These are phyloP conservation scores for Nomada lathburiana DNA, from an alignment of 2,888 invertebrate genomes.

Conservation along the genomic window DNA sequence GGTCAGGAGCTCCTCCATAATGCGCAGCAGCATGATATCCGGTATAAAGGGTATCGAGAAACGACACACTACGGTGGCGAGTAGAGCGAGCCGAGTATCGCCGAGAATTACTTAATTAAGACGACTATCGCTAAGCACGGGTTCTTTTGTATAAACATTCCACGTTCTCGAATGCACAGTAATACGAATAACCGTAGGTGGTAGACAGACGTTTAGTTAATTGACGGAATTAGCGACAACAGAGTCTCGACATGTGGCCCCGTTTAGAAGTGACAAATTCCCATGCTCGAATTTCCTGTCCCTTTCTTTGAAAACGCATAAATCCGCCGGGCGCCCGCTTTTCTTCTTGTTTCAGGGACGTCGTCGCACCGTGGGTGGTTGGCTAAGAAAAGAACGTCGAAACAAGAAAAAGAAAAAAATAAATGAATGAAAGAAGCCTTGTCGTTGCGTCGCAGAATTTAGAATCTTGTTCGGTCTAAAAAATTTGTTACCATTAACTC, in stretches of 20 bases:
- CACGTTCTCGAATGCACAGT: slow-evolving; percentile 5
- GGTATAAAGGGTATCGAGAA: slow-evolving; percentile 25
- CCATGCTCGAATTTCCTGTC: slow-evolving; percentile 63
- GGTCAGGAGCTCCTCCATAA: slow-evolving; percentile 1
- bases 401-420: background rate
- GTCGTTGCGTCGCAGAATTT: slow-evolving; percentile 36
- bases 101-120: background rate
- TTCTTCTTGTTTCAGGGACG: slow-evolving; percentile 64
- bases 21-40: slow-evolving; percentile 58
- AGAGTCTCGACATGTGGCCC: slow-evolving; percentile 69
- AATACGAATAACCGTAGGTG: background rate
- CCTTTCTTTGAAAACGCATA: slow-evolving; percentile 75
- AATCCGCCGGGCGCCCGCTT: slow-evolving; percentile 59
- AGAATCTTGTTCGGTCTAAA: background rate
- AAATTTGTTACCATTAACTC: slow-evolving; percentile 17
- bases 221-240: slow-evolving; percentile 78
- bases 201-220: slow-evolving; percentile 66
- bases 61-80: background rate
- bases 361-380: slow-evolving; percentile 68
- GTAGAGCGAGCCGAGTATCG: background rate
- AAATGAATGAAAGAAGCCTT: background rate
- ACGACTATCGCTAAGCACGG: no score
- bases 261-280: slow-evolving; percentile 58
- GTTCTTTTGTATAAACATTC: background rate
- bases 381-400: slow-evolving; percentile 38